Evolutionary conservation across 2,888 invertebrate species (phyloP).

Genomic region (Clusia tigrina): DNA sequence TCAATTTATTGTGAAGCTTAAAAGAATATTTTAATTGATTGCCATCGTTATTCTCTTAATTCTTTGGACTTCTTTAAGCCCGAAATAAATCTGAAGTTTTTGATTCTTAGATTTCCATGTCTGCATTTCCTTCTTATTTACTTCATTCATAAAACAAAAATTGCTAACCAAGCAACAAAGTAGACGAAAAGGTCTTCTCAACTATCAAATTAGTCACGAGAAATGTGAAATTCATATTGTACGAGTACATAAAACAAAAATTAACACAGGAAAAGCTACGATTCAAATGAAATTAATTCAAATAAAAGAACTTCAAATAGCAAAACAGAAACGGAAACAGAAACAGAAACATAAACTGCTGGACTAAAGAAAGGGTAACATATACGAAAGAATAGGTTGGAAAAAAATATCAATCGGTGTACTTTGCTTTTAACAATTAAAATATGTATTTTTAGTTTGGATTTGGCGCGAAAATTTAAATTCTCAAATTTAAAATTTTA

Average conservation of each 20-base stretch:
- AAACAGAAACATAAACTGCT: slow-evolving; percentile 17
- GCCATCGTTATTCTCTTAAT: too few relatives aligned
- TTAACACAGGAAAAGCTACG: background rate
- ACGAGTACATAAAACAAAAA: background rate
- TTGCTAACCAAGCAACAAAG: too few relatives aligned
- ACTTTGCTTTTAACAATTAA: slow-evolving; percentile 38
- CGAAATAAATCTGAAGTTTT: too few relatives aligned
- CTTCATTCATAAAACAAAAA: too few relatives aligned
- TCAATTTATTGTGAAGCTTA: too few relatives aligned
- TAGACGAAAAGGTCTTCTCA: too few relatives aligned
- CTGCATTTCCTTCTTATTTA: too few relatives aligned
- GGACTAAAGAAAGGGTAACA: background rate
- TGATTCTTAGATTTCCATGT: too few relatives aligned
- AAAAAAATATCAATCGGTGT: slow-evolving; percentile 42
- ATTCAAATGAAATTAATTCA: slow-evolving; percentile 20
- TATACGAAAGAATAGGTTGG: slow-evolving; percentile 37
- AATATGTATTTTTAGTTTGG: slow-evolving; percentile 15
- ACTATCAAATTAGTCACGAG: too few relatives aligned
- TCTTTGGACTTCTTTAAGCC: too few relatives aligned
- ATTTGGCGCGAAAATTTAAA: slow-evolving; percentile 36
- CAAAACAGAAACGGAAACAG: slow-evolving; percentile 31
- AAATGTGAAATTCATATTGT: too few relatives aligned
- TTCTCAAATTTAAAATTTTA: background rate
- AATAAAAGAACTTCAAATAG: slow-evolving; percentile 28
- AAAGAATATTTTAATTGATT: too few relatives aligned